Evolutionary conservation across 2,113 vertebrate species (phyloP).

Genomic region (Taxidea taxus): DNA sequence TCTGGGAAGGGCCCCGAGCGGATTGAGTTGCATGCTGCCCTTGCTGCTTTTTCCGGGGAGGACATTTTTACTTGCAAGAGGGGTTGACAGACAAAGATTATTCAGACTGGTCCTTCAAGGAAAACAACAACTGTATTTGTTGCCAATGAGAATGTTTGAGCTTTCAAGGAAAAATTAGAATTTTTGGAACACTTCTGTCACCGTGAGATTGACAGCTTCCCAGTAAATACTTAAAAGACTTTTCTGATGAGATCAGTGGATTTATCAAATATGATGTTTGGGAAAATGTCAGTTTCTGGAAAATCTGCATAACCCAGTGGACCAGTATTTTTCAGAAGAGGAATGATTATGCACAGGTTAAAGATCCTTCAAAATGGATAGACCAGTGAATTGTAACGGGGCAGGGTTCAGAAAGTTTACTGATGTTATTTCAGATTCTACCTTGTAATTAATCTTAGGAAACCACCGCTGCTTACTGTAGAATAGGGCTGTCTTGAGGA

Average conservation of each 20-base stretch:
- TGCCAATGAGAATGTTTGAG: background rate
- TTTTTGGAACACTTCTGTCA: conserved; percentile 3
- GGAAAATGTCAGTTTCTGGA: background rate
- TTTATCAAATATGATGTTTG: background rate
- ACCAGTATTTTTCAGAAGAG: background rate
- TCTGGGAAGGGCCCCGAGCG: background rate
- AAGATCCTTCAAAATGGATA: background rate
- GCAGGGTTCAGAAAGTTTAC: background rate
- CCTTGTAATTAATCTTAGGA: background rate
- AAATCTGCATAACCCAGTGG: background rate
- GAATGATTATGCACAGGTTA: background rate
- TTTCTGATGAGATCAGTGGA: conserved; percentile 6
- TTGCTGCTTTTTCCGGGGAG: background rate
- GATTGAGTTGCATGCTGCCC: background rate
- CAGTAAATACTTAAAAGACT: background rate
- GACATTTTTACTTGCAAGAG: background rate
- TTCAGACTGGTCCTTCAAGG: background rate
- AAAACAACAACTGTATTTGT: background rate
- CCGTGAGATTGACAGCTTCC: background rate
- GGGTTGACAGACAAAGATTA: background rate
- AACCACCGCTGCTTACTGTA: background rate
- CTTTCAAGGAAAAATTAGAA: background rate
- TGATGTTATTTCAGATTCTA: background rate
- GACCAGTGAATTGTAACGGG: background rate
- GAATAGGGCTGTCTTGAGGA: background rate